phyloP scores from a whole-genome alignment of 1,140 invertebrate species.

The Pentalonia nigronervosa region DNA sequence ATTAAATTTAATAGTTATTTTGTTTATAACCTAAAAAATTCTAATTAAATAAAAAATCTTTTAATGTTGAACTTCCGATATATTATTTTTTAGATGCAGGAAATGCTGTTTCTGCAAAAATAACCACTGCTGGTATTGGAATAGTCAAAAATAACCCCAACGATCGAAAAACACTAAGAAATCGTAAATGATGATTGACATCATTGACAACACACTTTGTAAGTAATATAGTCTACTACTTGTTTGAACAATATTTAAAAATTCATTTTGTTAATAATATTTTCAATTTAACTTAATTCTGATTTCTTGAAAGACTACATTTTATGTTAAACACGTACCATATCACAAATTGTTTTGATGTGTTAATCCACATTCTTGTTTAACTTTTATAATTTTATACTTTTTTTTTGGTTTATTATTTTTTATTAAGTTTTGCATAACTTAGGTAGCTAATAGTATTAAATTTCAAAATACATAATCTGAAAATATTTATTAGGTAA shows the following conservation, averaged over 20 bases:
- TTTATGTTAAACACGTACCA: conserved; percentile 49
- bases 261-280: conserved; percentile 5
- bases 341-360: conserved; percentile 55
- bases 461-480: neutral
- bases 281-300: conserved; percentile 1
- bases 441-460: conserved; percentile 38
- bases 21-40: too few species aligned
- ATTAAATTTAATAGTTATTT: too few species aligned
- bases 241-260: conserved; percentile 54
- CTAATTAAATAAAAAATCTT: neutral
- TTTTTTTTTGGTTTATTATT: conserved; percentile 47
- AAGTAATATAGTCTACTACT: conserved; percentile 51
- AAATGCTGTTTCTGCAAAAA: conserved; percentile 58
- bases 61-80: neutral
- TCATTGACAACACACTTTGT: conserved; percentile 13
- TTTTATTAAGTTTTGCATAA: conserved; percentile 47
- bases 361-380: conserved; percentile 53
- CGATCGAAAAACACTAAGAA: conserved; percentile 44
- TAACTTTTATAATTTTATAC: conserved; percentile 58
- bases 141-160: conserved; percentile 45
- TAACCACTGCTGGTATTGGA: conserved; percentile 62
- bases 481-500: conserved; percentile 3
- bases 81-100: conserved; percentile 57
- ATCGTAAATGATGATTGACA: conserved; percentile 40
- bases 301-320: conserved; percentile 21